Evolutionary conservation across 2,113 vertebrate species (phyloP), one percentile per base, ranked within the genome.

Genomic region (Pterocles burchelli): DNA sequence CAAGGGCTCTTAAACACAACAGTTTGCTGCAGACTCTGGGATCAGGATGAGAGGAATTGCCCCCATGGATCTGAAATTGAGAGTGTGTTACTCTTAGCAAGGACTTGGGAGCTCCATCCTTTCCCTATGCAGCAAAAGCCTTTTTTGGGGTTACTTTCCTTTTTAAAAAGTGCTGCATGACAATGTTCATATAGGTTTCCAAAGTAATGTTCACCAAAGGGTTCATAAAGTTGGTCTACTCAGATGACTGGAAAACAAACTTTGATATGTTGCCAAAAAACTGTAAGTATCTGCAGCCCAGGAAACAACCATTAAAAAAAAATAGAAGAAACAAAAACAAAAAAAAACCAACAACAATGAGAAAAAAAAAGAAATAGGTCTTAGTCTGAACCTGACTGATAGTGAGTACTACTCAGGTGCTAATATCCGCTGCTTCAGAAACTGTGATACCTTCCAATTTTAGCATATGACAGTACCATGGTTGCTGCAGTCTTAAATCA

Each of bases 1-100:
- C 68, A 79, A 85, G 81, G 49, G 75, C 51, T 91, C 94, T 89
- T 80, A 86, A 92, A 68, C 78, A 87, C 68, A 95, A 43, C 49
- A 33, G 52, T 94, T 93, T 90, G 73, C 83, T 3, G 2, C 57
- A 68, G 85, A 81, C 48, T 92, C 88, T 81, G 93, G 88, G 68
- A 80, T 90, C 79, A 66, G 65, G 52, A 90, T 67, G 66, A 86
- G 61, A 83, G 41, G 83, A 88, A 84, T 89, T 75, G 76, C 48
- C 72, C 54, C 57, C 38, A 14, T 49, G 61, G 75, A 68, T 67
- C 45, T 68, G 85, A 81, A 66, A 90, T 74, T 77, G 68, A 83
- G 48, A 67, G 48, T 21, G 63, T 34, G 11, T 95, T 74, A 55
- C 33, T 45, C 36, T 88, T 67, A 33, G 55, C 1, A 63, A 68